phyloP scores from a whole-genome alignment of 2,888 invertebrate species.

The Mystacides longicornis region DNA sequence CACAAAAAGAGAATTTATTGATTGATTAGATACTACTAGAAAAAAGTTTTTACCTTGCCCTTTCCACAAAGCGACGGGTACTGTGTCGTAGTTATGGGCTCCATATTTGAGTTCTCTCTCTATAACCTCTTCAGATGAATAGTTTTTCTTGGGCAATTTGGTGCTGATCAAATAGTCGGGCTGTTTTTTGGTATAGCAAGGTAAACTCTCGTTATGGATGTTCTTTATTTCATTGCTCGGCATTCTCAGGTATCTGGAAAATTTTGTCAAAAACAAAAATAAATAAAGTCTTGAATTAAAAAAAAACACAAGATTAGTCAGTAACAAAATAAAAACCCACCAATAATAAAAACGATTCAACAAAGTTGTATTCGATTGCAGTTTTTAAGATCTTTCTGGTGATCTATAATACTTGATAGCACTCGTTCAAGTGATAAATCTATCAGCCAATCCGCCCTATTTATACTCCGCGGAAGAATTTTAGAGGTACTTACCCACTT shows the following conservation, averaged over 20 bases:
- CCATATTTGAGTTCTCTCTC: conserved; percentile 71
- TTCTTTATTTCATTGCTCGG: not conserved
- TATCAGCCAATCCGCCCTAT: too few relatives aligned
- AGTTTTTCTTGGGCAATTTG: not conserved
- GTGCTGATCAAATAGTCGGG: not conserved
- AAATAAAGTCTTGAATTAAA: too few relatives aligned
- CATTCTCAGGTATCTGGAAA: conserved; percentile 8
- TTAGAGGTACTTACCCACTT: too few relatives aligned
- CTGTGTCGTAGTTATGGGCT: conserved; percentile 85
- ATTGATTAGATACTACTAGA: not conserved
- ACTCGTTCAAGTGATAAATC: too few relatives aligned
- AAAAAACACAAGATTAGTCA: too few relatives aligned
- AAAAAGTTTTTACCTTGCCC: conserved; percentile 55
- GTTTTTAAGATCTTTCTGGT: too few relatives aligned
- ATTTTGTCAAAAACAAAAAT: too few relatives aligned
- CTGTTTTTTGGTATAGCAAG: not conserved
- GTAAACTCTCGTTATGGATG: not conserved
- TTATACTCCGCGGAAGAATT: too few relatives aligned
- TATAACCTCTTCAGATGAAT: conserved; percentile 38
- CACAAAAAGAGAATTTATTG: not conserved
- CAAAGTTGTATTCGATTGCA: too few relatives aligned
- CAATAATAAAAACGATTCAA: too few relatives aligned
- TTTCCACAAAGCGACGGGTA: conserved; percentile 72
- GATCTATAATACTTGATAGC: too few relatives aligned
- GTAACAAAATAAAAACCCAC: too few relatives aligned